Evolutionary conservation across 2,888 invertebrate species (phyloP).

Genomic region (Biston betularia): DNA sequence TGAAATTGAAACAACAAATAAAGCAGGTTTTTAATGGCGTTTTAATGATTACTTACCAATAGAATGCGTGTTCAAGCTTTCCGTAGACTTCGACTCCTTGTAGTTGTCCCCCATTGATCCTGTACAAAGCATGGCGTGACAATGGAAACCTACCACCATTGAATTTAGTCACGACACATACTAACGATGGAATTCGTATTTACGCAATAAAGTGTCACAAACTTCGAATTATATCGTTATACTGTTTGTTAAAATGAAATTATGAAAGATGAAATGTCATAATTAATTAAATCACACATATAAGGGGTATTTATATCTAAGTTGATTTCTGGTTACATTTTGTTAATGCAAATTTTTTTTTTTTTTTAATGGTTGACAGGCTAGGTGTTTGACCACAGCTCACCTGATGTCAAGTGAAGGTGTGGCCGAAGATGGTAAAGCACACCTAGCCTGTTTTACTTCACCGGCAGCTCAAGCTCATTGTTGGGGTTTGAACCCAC

Average conservation of each 20-base stretch:
- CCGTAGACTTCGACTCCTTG: constrained; percentile 78
- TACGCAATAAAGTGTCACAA: background rate
- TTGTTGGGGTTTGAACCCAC: no score
- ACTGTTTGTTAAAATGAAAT: background rate
- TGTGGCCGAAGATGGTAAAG: no score
- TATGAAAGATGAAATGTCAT: background rate
- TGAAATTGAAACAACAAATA: background rate
- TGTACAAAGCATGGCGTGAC: constrained; percentile 53
- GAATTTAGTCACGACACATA: constrained; percentile 11
- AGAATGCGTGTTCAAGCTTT: constrained; percentile 77
- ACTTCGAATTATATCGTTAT: background rate
- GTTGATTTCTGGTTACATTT: no score
- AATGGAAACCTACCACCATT: constrained; percentile 8
- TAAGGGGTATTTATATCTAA: no score
- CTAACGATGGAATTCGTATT: background rate
- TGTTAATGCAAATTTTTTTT: no score
- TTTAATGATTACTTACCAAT: constrained; percentile 61
- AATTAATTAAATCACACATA: no score
- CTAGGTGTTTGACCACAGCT: no score
- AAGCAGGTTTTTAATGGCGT: background rate
- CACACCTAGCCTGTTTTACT: no score
- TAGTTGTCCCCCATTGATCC: constrained; percentile 79
- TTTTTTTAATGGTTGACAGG: no score
- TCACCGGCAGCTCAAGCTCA: no score
- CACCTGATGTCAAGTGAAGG: no score